Conservation (phyloP, 1,140 invertebrate genomes). For the Drosophila cardini region DNA sequence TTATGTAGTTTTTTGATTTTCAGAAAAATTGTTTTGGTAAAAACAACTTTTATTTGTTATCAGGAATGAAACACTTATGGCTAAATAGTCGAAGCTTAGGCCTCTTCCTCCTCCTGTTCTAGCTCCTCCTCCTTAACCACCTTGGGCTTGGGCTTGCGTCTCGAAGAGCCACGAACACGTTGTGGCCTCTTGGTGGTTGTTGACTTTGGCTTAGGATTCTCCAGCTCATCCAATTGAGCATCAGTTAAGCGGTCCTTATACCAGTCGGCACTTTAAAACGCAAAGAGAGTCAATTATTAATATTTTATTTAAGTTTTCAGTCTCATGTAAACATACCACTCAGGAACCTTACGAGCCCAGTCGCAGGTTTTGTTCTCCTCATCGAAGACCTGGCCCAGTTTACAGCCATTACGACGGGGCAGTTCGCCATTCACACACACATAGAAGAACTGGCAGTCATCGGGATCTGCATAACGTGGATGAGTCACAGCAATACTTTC, state of each 20-base stretch:
- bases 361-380: constrained; percentile 93
- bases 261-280: constrained; percentile 91
- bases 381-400: constrained; percentile 95
- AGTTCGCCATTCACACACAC: constrained; percentile 94
- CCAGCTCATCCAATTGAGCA: constrained; percentile 90
- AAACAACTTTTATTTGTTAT: constrained; percentile 29
- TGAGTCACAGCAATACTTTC: constrained; percentile 90
- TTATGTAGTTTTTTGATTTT: neutral
- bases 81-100: constrained; percentile 57
- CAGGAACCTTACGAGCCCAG: constrained; percentile 94
- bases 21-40: constrained; percentile 2
- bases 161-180: constrained; percentile 67
- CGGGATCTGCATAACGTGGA: constrained; percentile 93
- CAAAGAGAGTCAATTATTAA: neutral
- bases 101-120: constrained; percentile 49
- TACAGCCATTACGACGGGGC: constrained; percentile 93
- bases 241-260: constrained; percentile 94
- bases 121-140: constrained; percentile 61
- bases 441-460: constrained; percentile 96
- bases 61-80: constrained; percentile 44
- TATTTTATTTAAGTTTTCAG: neutral
- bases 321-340: constrained; percentile 89
- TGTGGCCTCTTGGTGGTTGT: constrained; percentile 86
- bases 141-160: constrained; percentile 65
- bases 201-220: constrained; percentile 89